Conservation (phyloP, 2,888 invertebrate species). For the Caenorhabditis imperialis region DNA sequence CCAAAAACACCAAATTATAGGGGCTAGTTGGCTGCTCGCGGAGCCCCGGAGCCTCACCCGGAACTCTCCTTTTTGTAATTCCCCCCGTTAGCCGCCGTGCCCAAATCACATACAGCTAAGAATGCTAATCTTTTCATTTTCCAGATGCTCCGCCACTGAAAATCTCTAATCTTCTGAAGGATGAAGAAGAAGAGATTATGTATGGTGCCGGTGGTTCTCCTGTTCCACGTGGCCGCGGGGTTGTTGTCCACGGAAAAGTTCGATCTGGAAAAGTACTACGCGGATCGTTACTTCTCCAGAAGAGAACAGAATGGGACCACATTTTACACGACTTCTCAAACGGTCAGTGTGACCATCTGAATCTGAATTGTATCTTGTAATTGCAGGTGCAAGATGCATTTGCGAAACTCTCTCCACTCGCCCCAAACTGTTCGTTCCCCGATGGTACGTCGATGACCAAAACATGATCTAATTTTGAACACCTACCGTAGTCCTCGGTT, state of each 20-base stretch:
- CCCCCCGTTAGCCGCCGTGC: no score
- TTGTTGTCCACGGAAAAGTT: constrained; percentile 11
- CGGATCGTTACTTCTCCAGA: constrained; percentile 3
- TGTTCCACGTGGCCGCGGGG: background rate
- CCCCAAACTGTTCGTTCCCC: constrained; percentile 18
- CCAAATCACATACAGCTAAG: no score
- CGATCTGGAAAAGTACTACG: constrained; percentile 25
- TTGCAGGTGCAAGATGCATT: constrained; percentile 27
- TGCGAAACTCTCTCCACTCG: constrained; percentile 6
- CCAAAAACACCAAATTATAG: constrained; percentile 4
- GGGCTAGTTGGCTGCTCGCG: background rate
- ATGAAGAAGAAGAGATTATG: constrained; percentile 27
- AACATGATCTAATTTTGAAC: no score
- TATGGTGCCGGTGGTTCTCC: constrained; percentile 11
- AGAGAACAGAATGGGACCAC: background rate
- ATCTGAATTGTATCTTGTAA: background rate
- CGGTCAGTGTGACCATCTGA: background rate
- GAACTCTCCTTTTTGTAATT: no score
- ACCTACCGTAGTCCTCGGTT: no score
- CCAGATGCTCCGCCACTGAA: constrained; percentile 28
- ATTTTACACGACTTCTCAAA: constrained; percentile 9
- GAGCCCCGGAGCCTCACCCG: no score
- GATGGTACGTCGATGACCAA: constrained; percentile 1
- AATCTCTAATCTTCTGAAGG: background rate
- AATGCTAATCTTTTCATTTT: constrained; percentile 16